These are phyloP conservation scores for Datnioides undecimradiatus DNA, from an alignment of 2,113 vertebrate genomes.

Conservation along the genomic window DNA sequence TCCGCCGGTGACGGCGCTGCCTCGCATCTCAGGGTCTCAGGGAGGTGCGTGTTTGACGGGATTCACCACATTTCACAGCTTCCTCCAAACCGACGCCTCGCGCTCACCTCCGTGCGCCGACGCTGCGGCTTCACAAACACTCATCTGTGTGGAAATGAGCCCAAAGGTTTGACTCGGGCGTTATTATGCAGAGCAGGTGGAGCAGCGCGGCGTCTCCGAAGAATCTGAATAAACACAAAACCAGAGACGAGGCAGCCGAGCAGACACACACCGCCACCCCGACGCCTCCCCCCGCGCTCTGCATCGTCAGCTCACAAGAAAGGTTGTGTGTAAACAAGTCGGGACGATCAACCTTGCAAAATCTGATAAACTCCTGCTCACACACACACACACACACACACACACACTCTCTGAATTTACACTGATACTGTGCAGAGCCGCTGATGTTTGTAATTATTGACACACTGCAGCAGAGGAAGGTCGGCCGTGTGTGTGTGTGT, in stretches of 20 bases:
- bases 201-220: constrained; percentile 28
- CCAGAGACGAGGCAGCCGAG: constrained; percentile 51
- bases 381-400: not conserved
- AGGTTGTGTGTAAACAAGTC: constrained; percentile 37
- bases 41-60: too few relatives aligned
- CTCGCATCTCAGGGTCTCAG: too few relatives aligned
- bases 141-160: constrained; percentile 27
- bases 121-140: constrained; percentile 7
- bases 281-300: not conserved
- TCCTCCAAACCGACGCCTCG: not conserved
- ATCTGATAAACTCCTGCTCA: constrained; percentile 18
- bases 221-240: constrained; percentile 44
- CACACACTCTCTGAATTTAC: not conserved
- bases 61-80: not conserved
- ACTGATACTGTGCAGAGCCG: constrained; percentile 22
- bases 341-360: constrained; percentile 37
- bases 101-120: not conserved
- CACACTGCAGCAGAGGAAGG: constrained; percentile 24
- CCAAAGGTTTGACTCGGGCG: not conserved
- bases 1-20: too few relatives aligned
- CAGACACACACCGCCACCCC: not conserved
- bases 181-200: constrained; percentile 60
- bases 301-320: constrained; percentile 23
- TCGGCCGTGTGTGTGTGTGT: constrained; percentile 2
- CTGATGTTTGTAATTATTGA: constrained; percentile 54